Percentiles rank a stretch among this genome's conserved stretches.
Conservation (phyloP, 1,140 invertebrate genomes). For the Bursaphelenchus mucronatus region DNA sequence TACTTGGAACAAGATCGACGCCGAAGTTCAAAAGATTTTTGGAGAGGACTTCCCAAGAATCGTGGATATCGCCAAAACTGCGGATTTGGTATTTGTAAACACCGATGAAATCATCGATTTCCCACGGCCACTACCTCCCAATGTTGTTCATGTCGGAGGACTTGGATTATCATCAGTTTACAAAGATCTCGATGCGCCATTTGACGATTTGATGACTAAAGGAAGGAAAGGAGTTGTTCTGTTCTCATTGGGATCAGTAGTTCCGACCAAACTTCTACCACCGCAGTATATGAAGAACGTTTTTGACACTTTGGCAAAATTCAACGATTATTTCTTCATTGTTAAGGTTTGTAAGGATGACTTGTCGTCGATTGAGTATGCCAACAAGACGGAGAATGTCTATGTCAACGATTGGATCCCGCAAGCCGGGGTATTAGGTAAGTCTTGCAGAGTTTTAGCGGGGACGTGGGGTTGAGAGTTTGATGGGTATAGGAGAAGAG, state of each 20-base stretch:
- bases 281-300: conserved; percentile 25
- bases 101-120: conserved; percentile 38
- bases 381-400: conserved; percentile 14
- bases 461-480: too few species aligned
- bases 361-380: neutral
- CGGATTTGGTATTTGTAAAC: conserved; percentile 36
- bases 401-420: conserved; percentile 25
- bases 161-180: conserved; percentile 22
- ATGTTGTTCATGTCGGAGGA: conserved; percentile 38
- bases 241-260: conserved; percentile 32
- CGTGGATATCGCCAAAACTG: conserved; percentile 17
- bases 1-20: conserved; percentile 17
- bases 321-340: conserved; percentile 35
- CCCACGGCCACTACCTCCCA: conserved; percentile 27
- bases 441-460: too few species aligned
- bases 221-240: conserved; percentile 29
- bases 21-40: conserved; percentile 16
- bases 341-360: conserved; percentile 40
- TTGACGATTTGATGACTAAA: conserved; percentile 32
- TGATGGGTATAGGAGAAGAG: too few species aligned
- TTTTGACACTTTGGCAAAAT: conserved; percentile 16
- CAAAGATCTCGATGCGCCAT: neutral
- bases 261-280: conserved; percentile 24
- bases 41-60: conserved; percentile 31
- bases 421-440: conserved; percentile 21